Percentiles rank a stretch among this genome's conserved stretches.
Evolutionary conservation across 2,888 invertebrate species (phyloP).

Genomic region (Xiphydria camelus): DNA sequence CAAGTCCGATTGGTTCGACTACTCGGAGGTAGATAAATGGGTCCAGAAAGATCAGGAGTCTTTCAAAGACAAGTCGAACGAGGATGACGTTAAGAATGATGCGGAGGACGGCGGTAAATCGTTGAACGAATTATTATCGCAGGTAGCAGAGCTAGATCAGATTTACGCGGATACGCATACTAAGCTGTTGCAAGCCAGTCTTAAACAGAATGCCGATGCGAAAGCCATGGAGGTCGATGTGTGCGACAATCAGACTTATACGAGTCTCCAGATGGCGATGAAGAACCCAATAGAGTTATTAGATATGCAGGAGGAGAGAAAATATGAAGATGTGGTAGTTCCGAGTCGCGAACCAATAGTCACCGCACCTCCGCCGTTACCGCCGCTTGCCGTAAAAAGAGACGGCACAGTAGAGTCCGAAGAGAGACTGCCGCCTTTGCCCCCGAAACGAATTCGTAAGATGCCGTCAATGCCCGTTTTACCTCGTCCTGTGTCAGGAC

Average conservation of each 20-base stretch:
- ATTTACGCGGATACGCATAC: conserved; percentile 76
- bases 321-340: conserved; percentile 66
- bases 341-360: conserved; percentile 58
- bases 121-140: conserved; percentile 73
- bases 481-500: conserved; percentile 40
- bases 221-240: conserved; percentile 65
- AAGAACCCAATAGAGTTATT: conserved; percentile 74
- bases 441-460: conserved; percentile 71
- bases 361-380: conserved; percentile 51
- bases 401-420: conserved; percentile 61
- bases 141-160: conserved; percentile 80
- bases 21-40: conserved; percentile 49
- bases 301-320: conserved; percentile 57
- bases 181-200: conserved; percentile 56
- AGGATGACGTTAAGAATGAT: conserved; percentile 27
- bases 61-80: conserved; percentile 25
- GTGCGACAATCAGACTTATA: conserved; percentile 79
- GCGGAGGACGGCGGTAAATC: conserved; percentile 56
- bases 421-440: conserved; percentile 75
- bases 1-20: conserved; percentile 45
- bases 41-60: conserved; percentile 35
- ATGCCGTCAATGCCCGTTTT: conserved; percentile 53
- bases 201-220: conserved; percentile 34
- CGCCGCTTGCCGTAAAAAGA: conserved; percentile 50
- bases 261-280: conserved; percentile 83